Evolutionary conservation across 2,888 invertebrate species (phyloP), one percentile per base, ranked within the genome.

Genomic region (Spisula subtruncata): DNA sequence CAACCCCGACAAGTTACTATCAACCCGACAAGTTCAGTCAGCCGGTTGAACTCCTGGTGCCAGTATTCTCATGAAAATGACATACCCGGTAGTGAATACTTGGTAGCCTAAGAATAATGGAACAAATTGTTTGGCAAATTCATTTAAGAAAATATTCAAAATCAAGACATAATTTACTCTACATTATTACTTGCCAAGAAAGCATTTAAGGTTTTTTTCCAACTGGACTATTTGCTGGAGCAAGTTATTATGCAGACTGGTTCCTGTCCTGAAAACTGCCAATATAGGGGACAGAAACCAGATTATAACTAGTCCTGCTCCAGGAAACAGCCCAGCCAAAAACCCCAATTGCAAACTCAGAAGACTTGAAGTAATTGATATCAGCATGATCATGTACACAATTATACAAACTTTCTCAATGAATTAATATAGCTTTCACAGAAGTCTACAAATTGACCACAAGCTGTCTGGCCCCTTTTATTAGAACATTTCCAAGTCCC

Each of bases 41-140:
- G 25, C 25, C 25, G 1, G 0, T 20, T 25, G 25, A 66, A 66
- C 60, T 66, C 25, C 25, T n/a, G 60, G 60, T 66, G n/a, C 25
- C 60, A 66, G 25, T 25, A 56, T 66, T 25, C 60, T 66, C n/a
- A 66, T 66, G n/a, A 66, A 66, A 66, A 25, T 66, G 25, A 66
- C 60, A 66, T 66, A n/a, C n/a, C n/a, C n/a, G n/a, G n/a, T n/a
- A 25, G 20, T 25, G 5, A 66, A 66, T 66, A 25, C 60, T 12
- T 25, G 25, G 25, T 25, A 12, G 25, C n/a, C 25, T 0, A 1
- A 25, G 25, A 0, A 10, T n/a, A 66, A 66, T 25, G 60, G 25
- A 66, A 66, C 60, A 10, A 25, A 66, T 25, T 66, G 60, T 66
- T 25, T 25, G 25, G 25, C 60, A 60, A 41, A 60, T n/a, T n/a